phyloP scores from a whole-genome alignment of 2,113 vertebrate genomes.

The Smithornis capensis region DNA sequence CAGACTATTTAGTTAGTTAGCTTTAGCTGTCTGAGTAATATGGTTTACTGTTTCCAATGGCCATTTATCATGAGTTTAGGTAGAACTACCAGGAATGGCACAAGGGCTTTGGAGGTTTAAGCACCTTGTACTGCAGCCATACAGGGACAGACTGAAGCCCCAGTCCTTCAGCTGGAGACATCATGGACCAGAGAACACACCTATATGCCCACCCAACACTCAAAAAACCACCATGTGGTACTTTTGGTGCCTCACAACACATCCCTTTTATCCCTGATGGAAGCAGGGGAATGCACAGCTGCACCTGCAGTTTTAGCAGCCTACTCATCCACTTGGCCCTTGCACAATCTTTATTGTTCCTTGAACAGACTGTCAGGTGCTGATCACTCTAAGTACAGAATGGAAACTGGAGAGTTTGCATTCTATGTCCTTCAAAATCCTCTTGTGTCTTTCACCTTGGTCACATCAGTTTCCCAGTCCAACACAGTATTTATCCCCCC shows the following conservation, averaged over 20 bases:
- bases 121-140: fast-evolving
- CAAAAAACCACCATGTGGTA: not conserved
- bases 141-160: not conserved
- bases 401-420: not conserved
- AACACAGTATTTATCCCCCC: not conserved
- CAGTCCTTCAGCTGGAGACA: not conserved
- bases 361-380: fast-evolving
- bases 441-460: not conserved
- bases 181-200: not conserved
- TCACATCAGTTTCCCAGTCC: not conserved
- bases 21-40: not conserved
- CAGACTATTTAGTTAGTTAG: not conserved
- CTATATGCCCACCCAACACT: not conserved
- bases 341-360: not conserved
- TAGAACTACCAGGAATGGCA: not conserved
- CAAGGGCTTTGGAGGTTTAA: not conserved
- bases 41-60: not conserved
- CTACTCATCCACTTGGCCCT: not conserved
- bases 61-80: not conserved
- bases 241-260: not conserved
- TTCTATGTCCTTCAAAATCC: too few species aligned
- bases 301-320: not conserved
- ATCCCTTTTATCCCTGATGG: not conserved
- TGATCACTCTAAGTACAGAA: not conserved
- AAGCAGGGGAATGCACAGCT: not conserved